Percentiles rank a stretch among this genome's conserved stretches.
Conservation (phyloP, 92 coral and sea anemone species). For the Scolanthus callimorphus region DNA sequence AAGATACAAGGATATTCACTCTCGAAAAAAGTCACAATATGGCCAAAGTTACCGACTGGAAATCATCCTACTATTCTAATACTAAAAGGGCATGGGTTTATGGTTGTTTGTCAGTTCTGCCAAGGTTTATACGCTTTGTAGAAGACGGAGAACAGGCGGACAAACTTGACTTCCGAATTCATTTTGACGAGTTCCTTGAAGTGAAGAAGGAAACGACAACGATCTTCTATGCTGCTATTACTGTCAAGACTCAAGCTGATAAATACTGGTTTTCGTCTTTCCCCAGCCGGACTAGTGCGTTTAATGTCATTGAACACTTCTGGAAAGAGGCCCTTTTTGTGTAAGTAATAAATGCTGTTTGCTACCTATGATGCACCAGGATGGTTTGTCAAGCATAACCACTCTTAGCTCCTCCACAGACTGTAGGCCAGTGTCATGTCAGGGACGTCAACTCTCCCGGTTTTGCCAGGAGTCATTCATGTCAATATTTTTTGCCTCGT, state of each 20-base stretch:
- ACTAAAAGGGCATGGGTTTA: slow-evolving; percentile 66
- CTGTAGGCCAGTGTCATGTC: too few species aligned
- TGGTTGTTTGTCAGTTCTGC: slow-evolving; percentile 60
- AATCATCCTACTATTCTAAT: slow-evolving; percentile 82
- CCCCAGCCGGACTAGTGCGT: slow-evolving; percentile 67
- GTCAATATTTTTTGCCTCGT: too few species aligned
- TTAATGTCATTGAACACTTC: slow-evolving; percentile 83
- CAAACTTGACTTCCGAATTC: slow-evolving; percentile 48
- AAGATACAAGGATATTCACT: too few species aligned
- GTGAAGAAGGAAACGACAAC: slow-evolving; percentile 72
- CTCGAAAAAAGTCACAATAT: slow-evolving; percentile 13
- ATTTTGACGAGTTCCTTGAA: slow-evolving; percentile 73
- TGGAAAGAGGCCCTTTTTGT: slow-evolving; percentile 87
- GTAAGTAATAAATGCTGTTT: too few species aligned
- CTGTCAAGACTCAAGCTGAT: slow-evolving; percentile 50
- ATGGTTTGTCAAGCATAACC: too few species aligned
- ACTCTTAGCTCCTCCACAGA: too few species aligned
- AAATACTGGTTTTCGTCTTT: slow-evolving; percentile 95
- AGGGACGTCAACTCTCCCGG: too few species aligned
- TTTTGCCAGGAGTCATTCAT: too few species aligned
- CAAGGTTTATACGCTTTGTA: slow-evolving; percentile 66
- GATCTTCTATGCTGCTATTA: slow-evolving; percentile 76
- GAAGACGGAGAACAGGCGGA: slow-evolving; percentile 43
- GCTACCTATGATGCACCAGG: too few species aligned
- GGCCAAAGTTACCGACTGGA: slow-evolving; percentile 81